Conservation (phyloP, 2,888 invertebrate species). For the Apamea sordens region DNA sequence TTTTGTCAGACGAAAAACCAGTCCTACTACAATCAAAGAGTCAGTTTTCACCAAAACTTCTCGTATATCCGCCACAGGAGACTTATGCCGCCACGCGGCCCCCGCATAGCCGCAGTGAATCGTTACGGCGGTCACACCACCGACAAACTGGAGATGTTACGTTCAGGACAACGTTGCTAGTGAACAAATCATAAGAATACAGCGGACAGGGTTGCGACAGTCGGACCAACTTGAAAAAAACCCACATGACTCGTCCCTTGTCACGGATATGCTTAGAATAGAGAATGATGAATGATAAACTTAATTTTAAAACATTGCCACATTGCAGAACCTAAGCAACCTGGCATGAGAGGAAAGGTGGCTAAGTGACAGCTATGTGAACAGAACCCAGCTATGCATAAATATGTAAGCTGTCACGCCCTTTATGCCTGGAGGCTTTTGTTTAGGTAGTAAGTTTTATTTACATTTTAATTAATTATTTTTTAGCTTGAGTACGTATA, state of each 20-base stretch:
- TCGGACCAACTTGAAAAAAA: not conserved
- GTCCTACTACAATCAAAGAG: not conserved
- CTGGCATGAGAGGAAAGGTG: not conserved
- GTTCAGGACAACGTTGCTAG: not conserved
- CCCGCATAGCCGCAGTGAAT: constrained; percentile 3
- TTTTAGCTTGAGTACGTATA: too few relatives aligned
- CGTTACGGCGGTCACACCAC: not conserved
- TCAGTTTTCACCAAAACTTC: not conserved
- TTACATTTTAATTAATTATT: too few relatives aligned
- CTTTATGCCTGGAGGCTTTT: too few relatives aligned
- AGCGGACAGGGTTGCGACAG: not conserved
- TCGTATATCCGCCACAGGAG: constrained; percentile 7
- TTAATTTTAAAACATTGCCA: not conserved
- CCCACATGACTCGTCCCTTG: not conserved
- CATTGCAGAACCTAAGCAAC: not conserved
- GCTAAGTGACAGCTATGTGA: too few relatives aligned
- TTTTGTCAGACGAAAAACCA: not conserved
- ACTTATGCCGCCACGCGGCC: not conserved
- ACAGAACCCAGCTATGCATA: too few relatives aligned
- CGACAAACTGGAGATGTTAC: constrained; percentile 5
- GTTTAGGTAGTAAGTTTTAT: too few relatives aligned
- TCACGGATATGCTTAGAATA: not conserved
- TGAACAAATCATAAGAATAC: not conserved
- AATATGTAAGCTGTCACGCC: too few relatives aligned
- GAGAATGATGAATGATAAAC: not conserved